Conservation (phyloP, 2,888 invertebrate species). For the Taenaris catops region DNA sequence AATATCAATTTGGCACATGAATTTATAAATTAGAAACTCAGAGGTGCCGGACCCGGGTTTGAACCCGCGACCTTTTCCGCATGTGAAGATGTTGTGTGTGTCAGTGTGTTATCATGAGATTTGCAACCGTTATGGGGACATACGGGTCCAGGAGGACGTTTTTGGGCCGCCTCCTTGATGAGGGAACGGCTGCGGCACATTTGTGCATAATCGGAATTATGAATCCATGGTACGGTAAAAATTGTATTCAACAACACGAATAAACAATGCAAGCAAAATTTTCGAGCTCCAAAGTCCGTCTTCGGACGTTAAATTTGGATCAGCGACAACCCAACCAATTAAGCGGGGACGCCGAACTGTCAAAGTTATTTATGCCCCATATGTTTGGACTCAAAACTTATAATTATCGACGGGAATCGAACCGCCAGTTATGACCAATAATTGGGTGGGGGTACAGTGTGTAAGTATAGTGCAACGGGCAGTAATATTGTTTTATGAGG, state of each 20-base stretch:
- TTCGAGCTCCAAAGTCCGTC: constrained; percentile 2
- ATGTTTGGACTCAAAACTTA: constrained; percentile 39
- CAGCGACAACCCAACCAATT: constrained; percentile 31
- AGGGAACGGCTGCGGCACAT: too few species aligned
- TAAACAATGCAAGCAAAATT: constrained; percentile 3
- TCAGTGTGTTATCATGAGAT: too few species aligned
- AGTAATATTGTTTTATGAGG: constrained; percentile 66
- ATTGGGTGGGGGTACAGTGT: constrained; percentile 63
- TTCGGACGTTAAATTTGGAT: constrained; percentile 13
- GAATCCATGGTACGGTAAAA: too few species aligned
- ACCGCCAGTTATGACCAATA: constrained; percentile 65
- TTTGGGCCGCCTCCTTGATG: too few species aligned
- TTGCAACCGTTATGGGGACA: too few species aligned
- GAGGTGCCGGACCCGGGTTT: too few species aligned
- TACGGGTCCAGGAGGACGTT: too few species aligned
- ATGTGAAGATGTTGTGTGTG: too few species aligned
- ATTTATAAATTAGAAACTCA: too few species aligned
- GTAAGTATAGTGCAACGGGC: constrained; percentile 55
- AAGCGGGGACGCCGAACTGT: constrained; percentile 29
- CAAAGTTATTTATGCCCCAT: constrained; percentile 37
- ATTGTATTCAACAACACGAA: neutral
- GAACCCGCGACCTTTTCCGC: too few species aligned
- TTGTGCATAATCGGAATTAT: too few species aligned
- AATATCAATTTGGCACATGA: too few species aligned
- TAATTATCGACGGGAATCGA: constrained; percentile 70